Evolutionary conservation across 2,797 vertebrate genomes (phyloP).

Genomic region (Falco berigora): DNA sequence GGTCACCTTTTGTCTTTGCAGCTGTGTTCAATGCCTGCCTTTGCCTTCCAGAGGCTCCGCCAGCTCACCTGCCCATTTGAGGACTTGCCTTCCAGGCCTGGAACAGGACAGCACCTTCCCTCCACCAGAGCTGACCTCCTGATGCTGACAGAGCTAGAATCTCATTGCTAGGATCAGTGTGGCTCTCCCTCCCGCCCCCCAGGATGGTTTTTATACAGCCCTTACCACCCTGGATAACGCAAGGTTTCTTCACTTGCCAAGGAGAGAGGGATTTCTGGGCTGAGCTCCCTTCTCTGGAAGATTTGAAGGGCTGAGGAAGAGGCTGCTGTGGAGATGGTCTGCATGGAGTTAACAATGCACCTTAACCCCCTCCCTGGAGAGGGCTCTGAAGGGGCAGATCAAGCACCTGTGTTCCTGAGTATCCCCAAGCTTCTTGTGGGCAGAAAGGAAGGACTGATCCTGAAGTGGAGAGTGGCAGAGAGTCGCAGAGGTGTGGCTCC

Average conservation of each 20-base stretch:
- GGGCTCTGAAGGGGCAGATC: not conserved
- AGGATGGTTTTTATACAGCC: not conserved
- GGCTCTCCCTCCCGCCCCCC: not conserved
- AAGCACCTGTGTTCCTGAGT: not conserved
- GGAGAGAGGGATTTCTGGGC: not conserved
- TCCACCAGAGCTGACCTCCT: conserved; percentile 56
- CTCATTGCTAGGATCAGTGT: conserved; percentile 62
- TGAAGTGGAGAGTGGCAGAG: not conserved
- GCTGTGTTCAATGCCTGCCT: not conserved
- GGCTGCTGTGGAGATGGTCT: not conserved
- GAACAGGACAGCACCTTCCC: not conserved
- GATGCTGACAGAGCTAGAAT: conserved; percentile 67
- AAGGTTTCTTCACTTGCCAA: not conserved
- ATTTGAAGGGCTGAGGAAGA: not conserved
- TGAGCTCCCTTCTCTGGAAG: not conserved
- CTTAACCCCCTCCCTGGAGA: not conserved
- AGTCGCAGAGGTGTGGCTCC: not conserved
- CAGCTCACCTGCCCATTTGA: conserved; percentile 74
- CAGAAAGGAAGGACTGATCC: not conserved
- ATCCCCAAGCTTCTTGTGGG: not conserved
- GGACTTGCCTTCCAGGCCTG: conserved; percentile 57
- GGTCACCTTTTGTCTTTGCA: not conserved
- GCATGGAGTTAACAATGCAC: not conserved
- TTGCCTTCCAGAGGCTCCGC: conserved; percentile 69
- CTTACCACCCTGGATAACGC: not conserved